phyloP scores from a whole-genome alignment of 2,888 invertebrate species.

The Plebejus melissa region DNA sequence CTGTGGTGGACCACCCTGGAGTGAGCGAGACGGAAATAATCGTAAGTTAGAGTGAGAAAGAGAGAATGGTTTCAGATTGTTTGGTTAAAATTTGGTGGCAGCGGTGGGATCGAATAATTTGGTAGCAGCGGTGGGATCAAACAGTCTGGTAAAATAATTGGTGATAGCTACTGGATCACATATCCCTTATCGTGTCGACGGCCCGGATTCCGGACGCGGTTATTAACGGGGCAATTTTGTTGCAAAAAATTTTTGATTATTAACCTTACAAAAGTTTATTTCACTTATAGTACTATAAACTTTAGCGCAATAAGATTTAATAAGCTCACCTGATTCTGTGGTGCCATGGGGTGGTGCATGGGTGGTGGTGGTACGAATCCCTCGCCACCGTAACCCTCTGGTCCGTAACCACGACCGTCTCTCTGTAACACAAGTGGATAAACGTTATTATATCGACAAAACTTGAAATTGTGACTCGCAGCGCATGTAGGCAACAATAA shows the following conservation, averaged over 20 bases:
- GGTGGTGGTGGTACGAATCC: conserved; percentile 69
- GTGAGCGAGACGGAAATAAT: not conserved
- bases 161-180: not conserved
- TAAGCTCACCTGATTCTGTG: conserved; percentile 66
- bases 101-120: conserved; percentile 30
- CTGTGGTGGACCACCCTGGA: conserved; percentile 73
- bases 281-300: not conserved
- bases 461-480: too few species aligned
- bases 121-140: too few species aligned
- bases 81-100: conserved; percentile 5
- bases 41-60: not conserved
- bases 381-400: conserved; percentile 69
- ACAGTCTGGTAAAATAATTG: too few species aligned
- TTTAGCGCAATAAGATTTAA: not conserved
- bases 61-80: not conserved
- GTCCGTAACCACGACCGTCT: conserved; percentile 69
- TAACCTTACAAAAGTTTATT: not conserved
- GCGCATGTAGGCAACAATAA: too few species aligned
- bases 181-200: too few species aligned
- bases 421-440: conserved; percentile 46
- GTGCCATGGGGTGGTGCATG: conserved; percentile 74
- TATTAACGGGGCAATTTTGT: not conserved
- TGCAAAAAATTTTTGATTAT: too few species aligned
- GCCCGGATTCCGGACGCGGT: too few species aligned
- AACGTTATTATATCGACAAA: too few species aligned